Conservation (phyloP, 92 coral and sea anemone species). For the Phenganax marumi region DNA sequence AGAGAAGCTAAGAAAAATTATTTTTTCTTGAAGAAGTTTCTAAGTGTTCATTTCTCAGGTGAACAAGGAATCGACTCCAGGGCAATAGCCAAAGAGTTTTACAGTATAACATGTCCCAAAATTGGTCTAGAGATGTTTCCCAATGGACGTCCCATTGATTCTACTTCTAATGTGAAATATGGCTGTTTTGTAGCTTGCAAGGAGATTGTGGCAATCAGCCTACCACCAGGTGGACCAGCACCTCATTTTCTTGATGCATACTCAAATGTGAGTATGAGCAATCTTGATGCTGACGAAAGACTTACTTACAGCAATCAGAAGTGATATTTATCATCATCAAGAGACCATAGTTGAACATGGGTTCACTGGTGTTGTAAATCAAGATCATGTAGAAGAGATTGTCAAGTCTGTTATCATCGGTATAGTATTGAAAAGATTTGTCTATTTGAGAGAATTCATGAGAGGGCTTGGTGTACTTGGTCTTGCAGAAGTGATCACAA, state of each 20-base stretch:
- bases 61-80: slow-evolving; percentile 48
- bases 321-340: slow-evolving; percentile 41
- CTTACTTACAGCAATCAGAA: slow-evolving; percentile 16
- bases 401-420: slow-evolving; percentile 50
- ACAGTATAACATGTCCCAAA: background rate
- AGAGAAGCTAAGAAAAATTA: slow-evolving; percentile 29
- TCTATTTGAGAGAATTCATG: slow-evolving; percentile 51
- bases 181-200: slow-evolving; percentile 45
- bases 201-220: slow-evolving; percentile 46
- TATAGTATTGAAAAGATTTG: slow-evolving; percentile 29
- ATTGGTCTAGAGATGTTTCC: slow-evolving; percentile 46
- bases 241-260: slow-evolving; percentile 54
- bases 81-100: slow-evolving; percentile 44
- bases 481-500: slow-evolving; percentile 33
- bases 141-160: slow-evolving; percentile 38
- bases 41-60: slow-evolving; percentile 40
- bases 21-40: background rate
- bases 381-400: slow-evolving; percentile 49
- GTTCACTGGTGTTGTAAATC: slow-evolving; percentile 47
- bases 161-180: slow-evolving; percentile 38
- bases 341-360: slow-evolving; percentile 54
- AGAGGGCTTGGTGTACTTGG: slow-evolving; percentile 43
- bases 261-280: slow-evolving; percentile 5
- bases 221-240: slow-evolving; percentile 53
- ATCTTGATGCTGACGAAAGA: slow-evolving; percentile 34